Evolutionary conservation across 2,113 vertebrate species (phyloP).

Genomic region (Rhombomys opimus): DNA sequence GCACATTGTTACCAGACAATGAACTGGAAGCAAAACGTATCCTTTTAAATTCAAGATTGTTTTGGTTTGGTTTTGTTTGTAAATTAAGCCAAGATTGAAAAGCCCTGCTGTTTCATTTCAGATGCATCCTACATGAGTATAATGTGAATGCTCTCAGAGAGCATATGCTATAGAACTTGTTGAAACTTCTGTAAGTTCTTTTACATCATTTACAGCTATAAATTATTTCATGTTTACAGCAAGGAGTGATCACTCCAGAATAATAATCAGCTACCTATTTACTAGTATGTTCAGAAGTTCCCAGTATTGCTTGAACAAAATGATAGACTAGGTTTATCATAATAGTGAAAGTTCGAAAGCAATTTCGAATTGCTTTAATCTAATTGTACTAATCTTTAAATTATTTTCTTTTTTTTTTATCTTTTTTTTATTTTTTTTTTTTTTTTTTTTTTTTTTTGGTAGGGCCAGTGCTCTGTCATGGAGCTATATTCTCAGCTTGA

Average conservation of each 20-base stretch:
- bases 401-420: too few relatives aligned
- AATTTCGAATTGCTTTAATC: too few relatives aligned
- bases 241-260: background rate
- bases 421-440: too few relatives aligned
- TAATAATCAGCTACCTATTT: slow-evolving; percentile 25
- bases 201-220: background rate
- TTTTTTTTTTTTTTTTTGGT: background rate
- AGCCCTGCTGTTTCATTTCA: background rate
- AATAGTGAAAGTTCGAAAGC: background rate
- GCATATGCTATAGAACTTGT: background rate
- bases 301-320: slow-evolving; percentile 25
- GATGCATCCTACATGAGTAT: background rate
- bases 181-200: slow-evolving; percentile 38
- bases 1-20: slow-evolving; percentile 6
- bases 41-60: slow-evolving; percentile 43
- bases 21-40: slow-evolving; percentile 48
- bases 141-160: slow-evolving; percentile 20
- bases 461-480: background rate
- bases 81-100: slow-evolving; percentile 49
- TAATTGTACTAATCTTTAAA: too few relatives aligned
- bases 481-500: background rate
- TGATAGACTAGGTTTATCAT: background rate
- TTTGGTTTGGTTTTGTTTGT: slow-evolving; percentile 58
- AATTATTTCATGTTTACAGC: slow-evolving; percentile 46
- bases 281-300: background rate